A percentile compares a stretch with the other conserved stretches of the same genome.
These are phyloP conservation scores for Dipodomys merriami DNA, from an alignment of 2,113 vertebrate genomes.

Conservation along the genomic window DNA sequence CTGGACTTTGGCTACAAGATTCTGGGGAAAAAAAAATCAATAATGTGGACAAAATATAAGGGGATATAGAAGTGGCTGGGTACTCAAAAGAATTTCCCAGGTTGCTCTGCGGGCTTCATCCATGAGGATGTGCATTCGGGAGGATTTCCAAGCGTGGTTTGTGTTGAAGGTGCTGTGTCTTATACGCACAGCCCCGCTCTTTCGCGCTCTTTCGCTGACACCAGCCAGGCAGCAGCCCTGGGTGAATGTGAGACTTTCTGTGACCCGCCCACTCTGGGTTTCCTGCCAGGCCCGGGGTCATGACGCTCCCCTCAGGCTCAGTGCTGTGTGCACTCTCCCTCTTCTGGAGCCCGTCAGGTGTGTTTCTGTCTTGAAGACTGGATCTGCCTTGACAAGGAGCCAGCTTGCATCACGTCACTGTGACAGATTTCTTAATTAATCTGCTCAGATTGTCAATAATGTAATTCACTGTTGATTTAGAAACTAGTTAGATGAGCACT, in stretches of 20 bases:
- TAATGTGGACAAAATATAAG: background rate
- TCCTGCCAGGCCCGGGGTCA: background rate
- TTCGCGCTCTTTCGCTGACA: accelerated
- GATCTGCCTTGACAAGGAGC: conserved; percentile 48
- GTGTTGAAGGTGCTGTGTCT: accelerated
- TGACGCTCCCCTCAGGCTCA: background rate
- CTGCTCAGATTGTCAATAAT: conserved; percentile 71
- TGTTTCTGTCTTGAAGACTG: background rate
- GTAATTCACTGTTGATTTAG: conserved; percentile 73
- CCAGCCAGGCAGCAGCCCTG: background rate
- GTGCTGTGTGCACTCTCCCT: accelerated
- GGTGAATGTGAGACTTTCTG: background rate
- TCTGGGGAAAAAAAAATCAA: background rate
- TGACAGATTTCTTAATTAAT: conserved; percentile 75
- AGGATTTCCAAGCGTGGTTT: background rate
- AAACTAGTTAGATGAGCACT: conserved; percentile 57
- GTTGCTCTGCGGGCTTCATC: background rate
- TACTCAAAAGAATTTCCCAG: background rate
- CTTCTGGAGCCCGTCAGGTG: conserved; percentile 16
- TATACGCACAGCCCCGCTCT: accelerated
- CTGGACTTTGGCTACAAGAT: background rate
- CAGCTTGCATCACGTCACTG: background rate
- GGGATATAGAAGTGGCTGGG: background rate
- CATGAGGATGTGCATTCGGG: accelerated
- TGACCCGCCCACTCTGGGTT: too few relatives aligned